Conservation (phyloP, 2,888 invertebrate genomes). For the Antheraea assamensis region DNA sequence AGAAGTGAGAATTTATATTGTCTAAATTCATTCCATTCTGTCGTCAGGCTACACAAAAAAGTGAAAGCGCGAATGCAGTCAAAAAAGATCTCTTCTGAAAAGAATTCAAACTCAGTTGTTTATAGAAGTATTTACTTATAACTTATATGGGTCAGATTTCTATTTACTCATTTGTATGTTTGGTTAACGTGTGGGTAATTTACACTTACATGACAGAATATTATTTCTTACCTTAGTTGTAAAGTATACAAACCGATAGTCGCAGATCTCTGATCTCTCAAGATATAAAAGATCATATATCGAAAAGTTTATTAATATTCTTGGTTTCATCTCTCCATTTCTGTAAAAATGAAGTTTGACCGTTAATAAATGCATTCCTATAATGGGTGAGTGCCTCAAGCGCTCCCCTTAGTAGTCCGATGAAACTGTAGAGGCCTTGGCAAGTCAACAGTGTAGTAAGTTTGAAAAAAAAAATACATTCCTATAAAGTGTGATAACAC, state of each 20-base stretch:
- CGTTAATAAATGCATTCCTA: not conserved
- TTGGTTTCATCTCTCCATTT: not conserved
- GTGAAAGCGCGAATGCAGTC: not conserved
- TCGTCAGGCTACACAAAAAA: not conserved
- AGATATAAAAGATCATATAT: not conserved
- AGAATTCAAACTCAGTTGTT: slow-evolving; percentile 1
- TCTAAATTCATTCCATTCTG: not conserved
- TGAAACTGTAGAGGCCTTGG: too few species aligned
- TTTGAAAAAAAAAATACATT: too few species aligned
- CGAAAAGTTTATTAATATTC: not conserved
- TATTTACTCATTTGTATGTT: slow-evolving; percentile 20
- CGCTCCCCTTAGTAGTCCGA: too few species aligned
- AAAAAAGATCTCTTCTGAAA: not conserved
- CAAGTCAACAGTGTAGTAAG: too few species aligned
- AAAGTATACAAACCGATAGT: slow-evolving; percentile 17
- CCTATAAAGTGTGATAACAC: not conserved
- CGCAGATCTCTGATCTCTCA: not conserved
- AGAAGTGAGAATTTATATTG: not conserved
- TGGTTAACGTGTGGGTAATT: slow-evolving; percentile 20
- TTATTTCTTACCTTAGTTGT: slow-evolving; percentile 14
- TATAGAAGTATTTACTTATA: slow-evolving; percentile 17
- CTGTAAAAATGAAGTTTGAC: not conserved
- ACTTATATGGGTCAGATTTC: slow-evolving; percentile 19
- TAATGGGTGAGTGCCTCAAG: too few species aligned
- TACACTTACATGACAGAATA: slow-evolving; percentile 16